Evolutionary conservation across 2,113 vertebrate genomes (phyloP).

Genomic region (Casuarius casuarius): DNA sequence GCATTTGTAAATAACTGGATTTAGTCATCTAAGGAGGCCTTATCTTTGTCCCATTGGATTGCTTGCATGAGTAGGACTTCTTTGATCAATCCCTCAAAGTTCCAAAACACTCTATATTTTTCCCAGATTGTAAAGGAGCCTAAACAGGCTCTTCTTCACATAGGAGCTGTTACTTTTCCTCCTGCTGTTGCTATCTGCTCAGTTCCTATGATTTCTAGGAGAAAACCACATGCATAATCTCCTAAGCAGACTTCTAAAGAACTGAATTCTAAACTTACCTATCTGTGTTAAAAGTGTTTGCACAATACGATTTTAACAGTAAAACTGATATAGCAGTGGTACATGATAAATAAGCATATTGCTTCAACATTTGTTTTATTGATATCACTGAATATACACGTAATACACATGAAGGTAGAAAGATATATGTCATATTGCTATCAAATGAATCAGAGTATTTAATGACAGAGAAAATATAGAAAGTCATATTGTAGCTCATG

Average conservation of each 20-base stretch:
- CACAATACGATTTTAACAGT: background rate
- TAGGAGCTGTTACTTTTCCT: accelerated
- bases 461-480: slow-evolving; percentile 38
- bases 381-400: background rate
- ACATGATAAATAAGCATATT: background rate
- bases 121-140: background rate
- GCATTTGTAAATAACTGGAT: background rate
- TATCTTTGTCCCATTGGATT: background rate
- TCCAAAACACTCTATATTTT: background rate
- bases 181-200: background rate
- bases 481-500: background rate
- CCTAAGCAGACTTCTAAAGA: background rate
- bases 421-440: background rate
- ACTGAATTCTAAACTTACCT: background rate
- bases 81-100: background rate
- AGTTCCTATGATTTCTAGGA: background rate
- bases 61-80: background rate
- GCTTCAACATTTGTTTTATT: slow-evolving; percentile 25
- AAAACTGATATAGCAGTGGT: background rate
- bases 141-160: background rate
- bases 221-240: background rate
- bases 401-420: background rate
- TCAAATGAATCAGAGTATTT: slow-evolving; percentile 37
- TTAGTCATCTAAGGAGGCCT: background rate
- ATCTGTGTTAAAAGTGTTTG: background rate